These are phyloP conservation scores for Heliconius cydno DNA, from an alignment of 2,888 invertebrate species.

Conservation along the genomic window DNA sequence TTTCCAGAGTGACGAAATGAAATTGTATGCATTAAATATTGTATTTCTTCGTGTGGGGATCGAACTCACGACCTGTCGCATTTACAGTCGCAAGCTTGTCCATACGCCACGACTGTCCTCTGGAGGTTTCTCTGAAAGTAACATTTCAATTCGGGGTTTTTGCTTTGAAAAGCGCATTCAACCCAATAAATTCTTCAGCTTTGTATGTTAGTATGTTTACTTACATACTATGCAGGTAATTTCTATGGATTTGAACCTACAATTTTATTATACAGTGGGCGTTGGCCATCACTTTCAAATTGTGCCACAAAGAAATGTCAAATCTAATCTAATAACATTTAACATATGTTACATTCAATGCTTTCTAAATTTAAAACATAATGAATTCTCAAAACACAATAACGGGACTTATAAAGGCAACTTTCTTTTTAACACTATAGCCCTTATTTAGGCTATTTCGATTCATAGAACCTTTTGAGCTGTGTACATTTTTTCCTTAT, in stretches of 20 bases:
- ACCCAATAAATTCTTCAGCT: too few relatives aligned
- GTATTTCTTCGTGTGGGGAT: neutral
- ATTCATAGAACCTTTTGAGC: constrained; percentile 8
- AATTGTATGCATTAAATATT: neutral
- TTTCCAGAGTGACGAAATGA: too few relatives aligned
- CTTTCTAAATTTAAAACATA: constrained; percentile 24
- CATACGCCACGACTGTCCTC: too few relatives aligned
- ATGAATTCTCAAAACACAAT: constrained; percentile 16
- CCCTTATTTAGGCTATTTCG: constrained; percentile 18
- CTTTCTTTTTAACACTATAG: constrained; percentile 24
- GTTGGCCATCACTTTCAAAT: neutral
- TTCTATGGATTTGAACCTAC: neutral
- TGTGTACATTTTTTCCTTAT: too few relatives aligned
- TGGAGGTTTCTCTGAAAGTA: too few relatives aligned
- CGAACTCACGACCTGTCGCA: neutral
- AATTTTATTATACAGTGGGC: neutral
- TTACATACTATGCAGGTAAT: too few relatives aligned
- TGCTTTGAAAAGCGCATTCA: too few relatives aligned
- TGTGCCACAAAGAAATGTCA: neutral
- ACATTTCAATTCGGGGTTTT: too few relatives aligned
- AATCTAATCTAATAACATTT: constrained; percentile 10
- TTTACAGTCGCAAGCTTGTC: neutral
- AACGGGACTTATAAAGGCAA: constrained; percentile 6
- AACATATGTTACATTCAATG: constrained; percentile 8
- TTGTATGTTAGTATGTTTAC: too few relatives aligned